Conservation (phyloP, 1,140 invertebrate genomes). For the Bathynomus jamesi region DNA sequence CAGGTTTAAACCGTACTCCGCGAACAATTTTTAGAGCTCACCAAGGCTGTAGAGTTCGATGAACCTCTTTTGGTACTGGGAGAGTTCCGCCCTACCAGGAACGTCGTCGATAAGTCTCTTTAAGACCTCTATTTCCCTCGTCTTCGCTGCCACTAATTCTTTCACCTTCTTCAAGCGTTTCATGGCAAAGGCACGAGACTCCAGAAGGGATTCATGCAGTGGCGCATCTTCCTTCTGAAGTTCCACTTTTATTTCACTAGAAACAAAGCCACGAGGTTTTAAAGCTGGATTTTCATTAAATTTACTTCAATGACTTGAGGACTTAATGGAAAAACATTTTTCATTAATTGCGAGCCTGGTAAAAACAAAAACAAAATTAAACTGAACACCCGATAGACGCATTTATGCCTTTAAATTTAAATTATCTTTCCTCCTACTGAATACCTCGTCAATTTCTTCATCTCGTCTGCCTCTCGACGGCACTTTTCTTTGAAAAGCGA, state of each 20-base stretch:
- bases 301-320: no score
- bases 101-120: slow-evolving; percentile 59
- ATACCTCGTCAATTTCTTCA: neutral
- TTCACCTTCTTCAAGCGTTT: neutral
- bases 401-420: no score
- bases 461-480: neutral
- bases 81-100: slow-evolving; percentile 79
- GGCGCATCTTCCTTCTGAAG: neutral
- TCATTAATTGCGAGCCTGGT: no score
- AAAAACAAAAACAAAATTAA: no score
- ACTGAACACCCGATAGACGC: no score
- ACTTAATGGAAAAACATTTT: no score
- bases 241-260: neutral
- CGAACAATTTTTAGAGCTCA: no score
- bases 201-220: neutral
- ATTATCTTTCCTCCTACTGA: no score
- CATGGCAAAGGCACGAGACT: neutral
- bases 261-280: no score
- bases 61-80: slow-evolving; percentile 90
- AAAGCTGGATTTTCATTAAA: no score
- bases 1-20: no score
- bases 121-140: neutral
- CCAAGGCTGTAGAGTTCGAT: slow-evolving; percentile 94
- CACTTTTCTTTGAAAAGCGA: neutral
- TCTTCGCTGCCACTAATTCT: neutral